phyloP scores from a whole-genome alignment of 2,888 invertebrate genomes.

The Sphecodes monilicornis region DNA sequence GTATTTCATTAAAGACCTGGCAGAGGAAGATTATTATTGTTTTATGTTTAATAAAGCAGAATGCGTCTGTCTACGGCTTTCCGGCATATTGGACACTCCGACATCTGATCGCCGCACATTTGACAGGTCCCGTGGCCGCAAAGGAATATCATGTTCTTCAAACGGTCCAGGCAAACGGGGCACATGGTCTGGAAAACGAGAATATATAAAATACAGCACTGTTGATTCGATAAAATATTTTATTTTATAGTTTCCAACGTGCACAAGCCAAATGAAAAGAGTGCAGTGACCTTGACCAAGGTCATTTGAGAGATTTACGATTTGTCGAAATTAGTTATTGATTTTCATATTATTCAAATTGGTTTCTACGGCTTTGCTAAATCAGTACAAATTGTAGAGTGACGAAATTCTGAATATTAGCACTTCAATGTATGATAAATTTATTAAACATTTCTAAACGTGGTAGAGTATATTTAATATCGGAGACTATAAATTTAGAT shows the following conservation, averaged over 20 bases:
- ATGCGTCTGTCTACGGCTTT: constrained; percentile 98
- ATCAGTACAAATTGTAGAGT: too few relatives aligned
- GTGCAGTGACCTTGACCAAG: too few relatives aligned
- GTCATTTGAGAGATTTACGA: too few relatives aligned
- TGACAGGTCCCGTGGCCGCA: constrained; percentile 99
- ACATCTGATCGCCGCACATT: constrained; percentile 99
- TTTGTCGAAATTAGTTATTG: too few relatives aligned
- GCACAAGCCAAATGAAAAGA: too few relatives aligned
- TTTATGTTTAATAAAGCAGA: constrained; percentile 89
- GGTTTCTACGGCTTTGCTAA: neutral
- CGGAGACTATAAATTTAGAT: too few relatives aligned
- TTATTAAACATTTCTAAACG: too few relatives aligned
- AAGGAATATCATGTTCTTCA: constrained; percentile 99
- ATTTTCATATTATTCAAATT: neutral
- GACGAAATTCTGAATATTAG: too few relatives aligned
- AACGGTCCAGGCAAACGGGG: constrained; percentile 98
- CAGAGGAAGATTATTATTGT: constrained; percentile 18
- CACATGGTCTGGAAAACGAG: constrained; percentile 94
- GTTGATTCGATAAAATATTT: too few relatives aligned
- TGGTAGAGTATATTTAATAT: too few relatives aligned
- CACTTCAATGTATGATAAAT: too few relatives aligned
- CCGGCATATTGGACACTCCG: constrained; percentile 98
- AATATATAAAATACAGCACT: neutral
- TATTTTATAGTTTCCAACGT: too few relatives aligned
- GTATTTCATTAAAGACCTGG: constrained; percentile 12